phyloP scores from a whole-genome alignment of 2,113 vertebrate genomes.

The Stigmatopora argus region DNA sequence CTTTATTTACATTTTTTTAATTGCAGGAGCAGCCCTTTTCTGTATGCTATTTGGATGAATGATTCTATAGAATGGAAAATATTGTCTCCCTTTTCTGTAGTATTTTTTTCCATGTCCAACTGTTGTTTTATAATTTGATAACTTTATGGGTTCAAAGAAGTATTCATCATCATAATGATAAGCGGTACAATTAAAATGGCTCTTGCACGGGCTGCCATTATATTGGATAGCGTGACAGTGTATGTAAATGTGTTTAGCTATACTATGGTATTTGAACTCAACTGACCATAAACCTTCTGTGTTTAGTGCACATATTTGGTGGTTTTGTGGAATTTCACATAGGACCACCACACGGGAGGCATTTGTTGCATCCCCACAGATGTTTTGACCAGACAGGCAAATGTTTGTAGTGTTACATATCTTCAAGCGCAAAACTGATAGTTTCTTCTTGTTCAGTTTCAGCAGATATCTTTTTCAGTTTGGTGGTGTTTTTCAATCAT shows the following conservation, averaged over 20 bases:
- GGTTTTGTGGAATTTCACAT: slow-evolving; percentile 54
- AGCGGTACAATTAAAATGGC: background rate
- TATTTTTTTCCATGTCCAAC: background rate
- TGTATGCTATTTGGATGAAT: background rate
- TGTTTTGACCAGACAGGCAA: slow-evolving; percentile 31
- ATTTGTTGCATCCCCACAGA: slow-evolving; percentile 34
- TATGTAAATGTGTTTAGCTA: slow-evolving; percentile 1
- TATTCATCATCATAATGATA: background rate
- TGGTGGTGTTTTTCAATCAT: slow-evolving; percentile 22
- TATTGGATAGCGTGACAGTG: background rate
- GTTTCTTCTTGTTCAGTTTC: slow-evolving; percentile 8
- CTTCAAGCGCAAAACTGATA: slow-evolving; percentile 15
- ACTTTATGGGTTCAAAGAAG: background rate
- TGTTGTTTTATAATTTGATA: background rate
- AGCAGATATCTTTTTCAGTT: slow-evolving; percentile 16
- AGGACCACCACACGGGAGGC: slow-evolving; percentile 38
- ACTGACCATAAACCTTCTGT: slow-evolving; percentile 34
- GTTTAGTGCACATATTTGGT: slow-evolving; percentile 32
- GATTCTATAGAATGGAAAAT: background rate
- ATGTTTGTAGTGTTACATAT: slow-evolving; percentile 24
- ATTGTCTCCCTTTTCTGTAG: background rate
- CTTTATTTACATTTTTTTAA: background rate
- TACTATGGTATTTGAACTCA: slow-evolving; percentile 3
- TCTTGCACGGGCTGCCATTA: background rate
- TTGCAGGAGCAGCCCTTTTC: background rate